A percentile compares a stretch with the other conserved stretches of the same genome.
These are phyloP conservation scores for Nycticebus coucang DNA, from an alignment of 2,113 vertebrate genomes.

Conservation along the genomic window DNA sequence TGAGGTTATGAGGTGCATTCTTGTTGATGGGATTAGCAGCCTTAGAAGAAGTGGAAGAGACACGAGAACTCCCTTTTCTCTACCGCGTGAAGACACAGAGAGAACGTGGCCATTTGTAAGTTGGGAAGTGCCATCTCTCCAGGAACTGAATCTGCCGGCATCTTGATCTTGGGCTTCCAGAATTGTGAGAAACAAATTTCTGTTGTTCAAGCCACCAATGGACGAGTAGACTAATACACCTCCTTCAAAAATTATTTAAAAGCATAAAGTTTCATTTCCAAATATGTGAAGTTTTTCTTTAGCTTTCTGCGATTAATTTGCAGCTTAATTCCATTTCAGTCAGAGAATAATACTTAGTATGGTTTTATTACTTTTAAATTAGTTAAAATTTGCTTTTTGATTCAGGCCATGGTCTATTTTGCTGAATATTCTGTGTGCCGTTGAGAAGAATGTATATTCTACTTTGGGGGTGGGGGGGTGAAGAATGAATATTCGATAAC, in stretches of 20 bases:
- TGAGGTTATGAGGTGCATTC: not conserved
- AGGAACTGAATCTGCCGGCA: not conserved
- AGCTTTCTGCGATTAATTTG: not conserved
- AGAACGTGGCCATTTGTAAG: not conserved
- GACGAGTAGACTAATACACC: not conserved
- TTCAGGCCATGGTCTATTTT: not conserved
- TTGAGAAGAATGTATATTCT: not conserved
- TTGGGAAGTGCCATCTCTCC: not conserved
- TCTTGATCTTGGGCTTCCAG: not conserved
- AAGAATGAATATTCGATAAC: not conserved
- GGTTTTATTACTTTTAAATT: not conserved
- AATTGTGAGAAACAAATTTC: not conserved
- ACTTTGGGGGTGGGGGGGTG: fast-evolving
- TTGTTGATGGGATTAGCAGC: not conserved
- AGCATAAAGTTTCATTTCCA: not conserved
- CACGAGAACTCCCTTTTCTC: not conserved
- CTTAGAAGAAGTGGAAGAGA: not conserved
- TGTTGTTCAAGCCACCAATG: not conserved
- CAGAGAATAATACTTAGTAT: too few species aligned
- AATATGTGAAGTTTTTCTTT: not conserved
- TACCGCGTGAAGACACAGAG: not conserved
- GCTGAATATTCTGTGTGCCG: not conserved
- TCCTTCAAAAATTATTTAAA: not conserved
- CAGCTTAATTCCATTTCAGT: not conserved
- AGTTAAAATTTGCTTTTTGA: not conserved